A percentile compares a stretch with the other conserved stretches of the same genome.
Evolutionary conservation across 2,888 invertebrate species (phyloP).

Genomic region (Xanthostigma xanthostigma): DNA sequence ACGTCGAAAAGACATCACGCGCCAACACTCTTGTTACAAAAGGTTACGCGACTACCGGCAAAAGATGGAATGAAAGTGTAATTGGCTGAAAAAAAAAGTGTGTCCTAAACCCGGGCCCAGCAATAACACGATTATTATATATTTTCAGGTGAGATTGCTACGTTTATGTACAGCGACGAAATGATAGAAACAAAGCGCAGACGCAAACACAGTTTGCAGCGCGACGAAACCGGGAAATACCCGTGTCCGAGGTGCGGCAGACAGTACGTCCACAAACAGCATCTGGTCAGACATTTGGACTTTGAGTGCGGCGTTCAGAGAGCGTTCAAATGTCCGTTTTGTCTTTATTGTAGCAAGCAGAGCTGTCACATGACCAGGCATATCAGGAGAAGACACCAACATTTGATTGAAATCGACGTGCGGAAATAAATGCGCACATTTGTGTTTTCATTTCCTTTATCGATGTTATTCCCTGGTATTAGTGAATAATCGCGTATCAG

Average conservation of each 20-base stretch:
- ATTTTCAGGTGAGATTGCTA: too few species aligned
- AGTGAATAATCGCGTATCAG: too few species aligned
- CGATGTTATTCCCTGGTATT: too few species aligned
- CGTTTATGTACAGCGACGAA: too few species aligned
- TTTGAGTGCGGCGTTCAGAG: conserved; percentile 23
- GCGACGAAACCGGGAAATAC: background rate
- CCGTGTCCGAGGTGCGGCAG: background rate
- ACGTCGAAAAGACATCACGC: too few species aligned
- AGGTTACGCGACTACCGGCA: too few species aligned
- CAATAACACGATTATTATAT: too few species aligned
- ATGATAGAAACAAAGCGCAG: too few species aligned
- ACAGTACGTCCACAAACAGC: conserved; percentile 13
- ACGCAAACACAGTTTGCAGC: background rate
- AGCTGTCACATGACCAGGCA: conserved; percentile 25
- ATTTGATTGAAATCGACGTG: background rate
- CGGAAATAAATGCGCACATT: background rate
- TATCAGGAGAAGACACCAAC: conserved; percentile 20
- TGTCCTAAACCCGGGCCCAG: too few species aligned
- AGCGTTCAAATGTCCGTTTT: conserved; percentile 26
- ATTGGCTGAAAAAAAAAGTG: too few species aligned
- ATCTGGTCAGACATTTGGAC: conserved; percentile 22
- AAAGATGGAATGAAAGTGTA: too few species aligned
- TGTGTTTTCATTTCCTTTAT: background rate
- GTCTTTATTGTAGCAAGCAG: conserved; percentile 27
- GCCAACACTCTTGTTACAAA: too few species aligned